phyloP scores from a whole-genome alignment of 2,888 invertebrate species.

The Brachycybe producta region DNA sequence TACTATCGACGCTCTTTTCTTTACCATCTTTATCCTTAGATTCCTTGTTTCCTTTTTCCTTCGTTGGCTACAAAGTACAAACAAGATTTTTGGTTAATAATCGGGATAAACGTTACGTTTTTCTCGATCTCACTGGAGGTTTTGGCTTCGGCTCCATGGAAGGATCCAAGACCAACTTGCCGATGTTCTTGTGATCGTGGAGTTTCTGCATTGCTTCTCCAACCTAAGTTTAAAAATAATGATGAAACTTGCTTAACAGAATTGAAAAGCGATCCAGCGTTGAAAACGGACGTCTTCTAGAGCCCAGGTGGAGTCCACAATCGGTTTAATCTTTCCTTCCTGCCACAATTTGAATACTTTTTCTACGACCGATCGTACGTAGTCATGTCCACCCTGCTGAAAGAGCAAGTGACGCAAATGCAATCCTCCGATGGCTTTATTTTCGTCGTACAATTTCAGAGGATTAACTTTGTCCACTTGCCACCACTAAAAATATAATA shows the following conservation, averaged over 20 bases:
- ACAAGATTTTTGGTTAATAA: not conserved
- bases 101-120: not conserved
- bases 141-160: slow-evolving; percentile 31
- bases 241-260: too few species aligned
- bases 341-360: slow-evolving; percentile 61
- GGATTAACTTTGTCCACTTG: slow-evolving; percentile 86
- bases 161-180: slow-evolving; percentile 72
- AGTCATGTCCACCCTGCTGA: slow-evolving; percentile 57
- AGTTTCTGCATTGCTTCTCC: slow-evolving; percentile 84
- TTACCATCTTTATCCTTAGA: slow-evolving; percentile 17
- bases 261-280: not conserved
- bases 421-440: slow-evolving; percentile 67
- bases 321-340: slow-evolving; percentile 64
- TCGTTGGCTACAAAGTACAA: not conserved
- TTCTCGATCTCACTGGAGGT: slow-evolving; percentile 22
- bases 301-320: slow-evolving; percentile 74
- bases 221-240: slow-evolving; percentile 41
- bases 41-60: slow-evolving; percentile 14
- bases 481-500: slow-evolving; percentile 62
- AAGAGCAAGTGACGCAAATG: slow-evolving; percentile 71
- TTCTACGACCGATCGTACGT: slow-evolving; percentile 55
- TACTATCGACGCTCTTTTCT: slow-evolving; percentile 15
- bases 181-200: slow-evolving; percentile 82
- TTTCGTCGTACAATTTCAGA: slow-evolving; percentile 75
- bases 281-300: slow-evolving; percentile 59